Evolutionary conservation across 2,888 invertebrate species (phyloP).

Genomic region (Xestoiulus laeticollis): DNA sequence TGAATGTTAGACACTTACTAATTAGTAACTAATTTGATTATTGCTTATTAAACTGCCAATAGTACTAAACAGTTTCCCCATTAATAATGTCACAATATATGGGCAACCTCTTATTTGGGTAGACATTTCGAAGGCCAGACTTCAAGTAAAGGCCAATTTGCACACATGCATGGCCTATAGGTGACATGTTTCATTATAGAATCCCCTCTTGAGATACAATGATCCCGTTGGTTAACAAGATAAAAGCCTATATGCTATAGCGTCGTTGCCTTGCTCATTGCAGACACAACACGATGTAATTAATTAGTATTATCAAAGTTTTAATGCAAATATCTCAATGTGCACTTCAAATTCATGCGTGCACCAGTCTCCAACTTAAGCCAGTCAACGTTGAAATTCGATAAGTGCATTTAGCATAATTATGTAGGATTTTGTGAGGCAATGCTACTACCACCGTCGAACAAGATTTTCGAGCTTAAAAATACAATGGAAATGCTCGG

Average conservation of each 20-base stretch:
- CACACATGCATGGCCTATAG: background rate
- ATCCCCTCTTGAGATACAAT: background rate
- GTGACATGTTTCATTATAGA: background rate
- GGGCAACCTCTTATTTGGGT: background rate
- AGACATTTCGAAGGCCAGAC: background rate
- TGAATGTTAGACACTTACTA: no score
- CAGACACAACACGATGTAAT: constrained; percentile 23
- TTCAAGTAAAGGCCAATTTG: background rate
- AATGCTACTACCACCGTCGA: background rate
- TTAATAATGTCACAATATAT: background rate
- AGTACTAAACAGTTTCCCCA: background rate
- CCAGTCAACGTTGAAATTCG: constrained; percentile 18
- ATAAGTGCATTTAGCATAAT: constrained; percentile 37
- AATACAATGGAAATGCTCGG: background rate
- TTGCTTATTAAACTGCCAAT: background rate
- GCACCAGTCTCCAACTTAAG: background rate
- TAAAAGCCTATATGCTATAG: background rate
- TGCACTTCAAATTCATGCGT: background rate
- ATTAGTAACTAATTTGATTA: background rate
- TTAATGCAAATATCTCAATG: constrained; percentile 14
- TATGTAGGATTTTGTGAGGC: background rate
- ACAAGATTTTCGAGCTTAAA: background rate
- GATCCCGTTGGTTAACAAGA: background rate
- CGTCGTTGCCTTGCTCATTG: background rate
- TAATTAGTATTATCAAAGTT: constrained; percentile 23